phyloP scores from a whole-genome alignment of 92 coral and sea anemone genomes.

The Metridium senile region DNA sequence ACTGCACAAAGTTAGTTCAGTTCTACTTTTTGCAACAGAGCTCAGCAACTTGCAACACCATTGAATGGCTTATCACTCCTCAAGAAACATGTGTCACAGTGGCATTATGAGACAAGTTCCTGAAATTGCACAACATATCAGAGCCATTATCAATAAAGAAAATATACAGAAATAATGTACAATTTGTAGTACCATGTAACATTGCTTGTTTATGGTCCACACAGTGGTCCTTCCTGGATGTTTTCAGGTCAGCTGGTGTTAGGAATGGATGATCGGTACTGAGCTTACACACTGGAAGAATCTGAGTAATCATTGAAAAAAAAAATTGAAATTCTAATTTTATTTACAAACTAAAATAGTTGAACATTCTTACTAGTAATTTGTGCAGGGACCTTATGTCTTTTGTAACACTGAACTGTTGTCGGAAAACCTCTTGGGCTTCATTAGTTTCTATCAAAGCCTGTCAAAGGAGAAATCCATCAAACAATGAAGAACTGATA shows the following conservation, averaged over 20 bases:
- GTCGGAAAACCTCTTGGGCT: slow-evolving; percentile 64
- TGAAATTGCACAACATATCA: too few species aligned
- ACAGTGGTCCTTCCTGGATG: slow-evolving; percentile 55
- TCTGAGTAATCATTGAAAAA: slow-evolving; percentile 35
- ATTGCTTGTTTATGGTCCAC: slow-evolving; percentile 82
- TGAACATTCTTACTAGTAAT: slow-evolving; percentile 65
- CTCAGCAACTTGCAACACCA: too few species aligned
- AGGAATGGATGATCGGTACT: slow-evolving; percentile 75
- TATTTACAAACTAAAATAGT: too few species aligned
- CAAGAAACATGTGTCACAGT: too few species aligned
- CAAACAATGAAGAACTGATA: too few species aligned
- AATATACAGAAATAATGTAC: not conserved
- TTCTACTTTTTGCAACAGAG: too few species aligned
- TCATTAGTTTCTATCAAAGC: slow-evolving; percentile 54
- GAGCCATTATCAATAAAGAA: too few species aligned
- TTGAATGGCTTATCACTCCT: too few species aligned
- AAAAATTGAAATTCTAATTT: not conserved
- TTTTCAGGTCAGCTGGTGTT: slow-evolving; percentile 63
- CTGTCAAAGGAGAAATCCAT: slow-evolving; percentile 43
- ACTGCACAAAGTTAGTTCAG: too few species aligned
- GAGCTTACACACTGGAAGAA: slow-evolving; percentile 78
- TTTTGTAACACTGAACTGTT: slow-evolving; percentile 71
- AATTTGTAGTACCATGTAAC: slow-evolving; percentile 68
- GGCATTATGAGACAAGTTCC: too few species aligned
- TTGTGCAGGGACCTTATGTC: slow-evolving; percentile 81